phyloP scores from a whole-genome alignment of 1,140 invertebrate genomes.

The Drosophila paulistorum region DNA sequence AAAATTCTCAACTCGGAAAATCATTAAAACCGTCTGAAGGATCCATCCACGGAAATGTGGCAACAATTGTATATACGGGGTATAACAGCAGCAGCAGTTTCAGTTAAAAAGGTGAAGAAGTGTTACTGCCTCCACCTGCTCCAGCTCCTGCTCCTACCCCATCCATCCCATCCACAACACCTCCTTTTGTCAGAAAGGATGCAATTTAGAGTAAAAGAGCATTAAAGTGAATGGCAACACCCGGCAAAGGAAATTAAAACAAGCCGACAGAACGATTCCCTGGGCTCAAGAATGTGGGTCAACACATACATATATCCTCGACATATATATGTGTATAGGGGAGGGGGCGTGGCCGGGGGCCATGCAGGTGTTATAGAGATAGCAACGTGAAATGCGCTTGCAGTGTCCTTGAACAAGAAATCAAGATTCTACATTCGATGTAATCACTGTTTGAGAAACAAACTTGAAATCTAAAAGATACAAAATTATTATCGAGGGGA shows the following conservation, averaged over 20 bases:
- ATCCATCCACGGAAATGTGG: constrained; percentile 65
- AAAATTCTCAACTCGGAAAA: constrained; percentile 70
- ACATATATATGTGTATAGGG: background rate
- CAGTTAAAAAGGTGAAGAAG: constrained; percentile 24
- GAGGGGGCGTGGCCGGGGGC: background rate
- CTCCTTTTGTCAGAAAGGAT: constrained; percentile 51
- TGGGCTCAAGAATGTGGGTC: constrained; percentile 54
- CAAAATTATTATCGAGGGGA: no score
- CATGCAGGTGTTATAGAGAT: constrained; percentile 18
- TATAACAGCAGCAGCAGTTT: constrained; percentile 41
- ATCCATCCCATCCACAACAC: background rate
- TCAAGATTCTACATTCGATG: background rate
- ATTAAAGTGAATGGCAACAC: constrained; percentile 67
- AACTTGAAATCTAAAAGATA: no score
- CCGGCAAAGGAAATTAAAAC: constrained; percentile 70
- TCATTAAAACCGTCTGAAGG: constrained; percentile 75
- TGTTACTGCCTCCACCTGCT: constrained; percentile 1
- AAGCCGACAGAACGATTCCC: constrained; percentile 38
- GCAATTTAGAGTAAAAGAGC: constrained; percentile 72
- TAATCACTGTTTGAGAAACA: background rate
- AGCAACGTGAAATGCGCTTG: background rate
- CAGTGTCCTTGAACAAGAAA: background rate
- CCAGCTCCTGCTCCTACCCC: background rate
- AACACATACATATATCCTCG: constrained; percentile 30
- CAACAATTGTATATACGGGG: constrained; percentile 68